Conservation (phyloP, 1,140 invertebrate species). For the Hylyphantes graminicola region DNA sequence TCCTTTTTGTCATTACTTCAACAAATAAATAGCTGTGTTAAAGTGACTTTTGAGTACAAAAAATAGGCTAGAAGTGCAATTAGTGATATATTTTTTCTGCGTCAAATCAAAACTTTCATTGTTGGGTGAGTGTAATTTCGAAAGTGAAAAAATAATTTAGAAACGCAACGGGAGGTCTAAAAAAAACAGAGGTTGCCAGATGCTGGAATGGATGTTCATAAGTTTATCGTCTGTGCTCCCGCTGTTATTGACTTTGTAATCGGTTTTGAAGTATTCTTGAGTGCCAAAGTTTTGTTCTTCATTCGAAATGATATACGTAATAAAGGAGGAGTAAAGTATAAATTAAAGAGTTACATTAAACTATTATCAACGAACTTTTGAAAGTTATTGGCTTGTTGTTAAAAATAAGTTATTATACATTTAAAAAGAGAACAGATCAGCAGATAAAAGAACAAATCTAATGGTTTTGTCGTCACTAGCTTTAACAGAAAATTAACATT, state of each 20-base stretch:
- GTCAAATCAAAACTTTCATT: slow-evolving; percentile 21
- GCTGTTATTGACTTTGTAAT: slow-evolving; percentile 13
- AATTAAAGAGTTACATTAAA: no score
- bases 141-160: slow-evolving; percentile 3
- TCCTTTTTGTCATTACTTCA: slow-evolving; percentile 19
- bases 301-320: no score
- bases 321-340: no score
- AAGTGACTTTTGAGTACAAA: background rate
- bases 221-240: slow-evolving; percentile 14
- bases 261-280: slow-evolving; percentile 24
- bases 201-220: slow-evolving; percentile 45
- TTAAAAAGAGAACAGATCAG: no score
- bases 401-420: no score
- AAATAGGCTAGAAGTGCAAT: slow-evolving; percentile 23
- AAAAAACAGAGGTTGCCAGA: slow-evolving; percentile 26
- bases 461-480: no score
- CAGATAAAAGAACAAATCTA: no score
- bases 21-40: slow-evolving; percentile 13
- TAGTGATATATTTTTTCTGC: slow-evolving; percentile 43
- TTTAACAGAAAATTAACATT: no score
- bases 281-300: no score
- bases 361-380: no score
- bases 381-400: no score
- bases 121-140: slow-evolving; percentile 6
- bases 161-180: no score